Percentiles rank a stretch among this genome's conserved stretches.
phyloP scores from a whole-genome alignment of 2,113 vertebrate genomes.

The Dipodomys spectabilis region DNA sequence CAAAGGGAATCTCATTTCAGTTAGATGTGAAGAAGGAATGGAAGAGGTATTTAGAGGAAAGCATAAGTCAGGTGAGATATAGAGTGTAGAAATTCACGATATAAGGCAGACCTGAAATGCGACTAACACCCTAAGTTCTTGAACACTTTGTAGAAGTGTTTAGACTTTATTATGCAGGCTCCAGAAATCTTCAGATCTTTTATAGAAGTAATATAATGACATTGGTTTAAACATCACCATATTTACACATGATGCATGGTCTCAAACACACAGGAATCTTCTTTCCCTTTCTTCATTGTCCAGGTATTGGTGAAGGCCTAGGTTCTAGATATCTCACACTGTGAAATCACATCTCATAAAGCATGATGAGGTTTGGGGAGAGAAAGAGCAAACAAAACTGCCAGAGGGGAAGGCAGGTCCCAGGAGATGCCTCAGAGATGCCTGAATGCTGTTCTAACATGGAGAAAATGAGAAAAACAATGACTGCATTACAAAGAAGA shows the following conservation, averaged over 20 bases:
- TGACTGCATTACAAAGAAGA: slow-evolving; percentile 85
- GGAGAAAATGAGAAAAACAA: slow-evolving; percentile 85
- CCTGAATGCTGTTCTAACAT: slow-evolving; percentile 64
- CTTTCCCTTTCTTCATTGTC: neutral
- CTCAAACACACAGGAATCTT: neutral
- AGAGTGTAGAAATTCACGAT: neutral
- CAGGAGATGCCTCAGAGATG: slow-evolving; percentile 67
- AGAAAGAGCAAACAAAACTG: neutral
- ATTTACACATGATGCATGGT: neutral
- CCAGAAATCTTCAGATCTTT: neutral
- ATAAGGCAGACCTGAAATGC: rapidly evolving
- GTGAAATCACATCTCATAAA: neutral
- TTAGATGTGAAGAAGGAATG: neutral
- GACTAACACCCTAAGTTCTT: neutral
- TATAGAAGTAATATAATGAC: neutral
- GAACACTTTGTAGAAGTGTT: neutral
- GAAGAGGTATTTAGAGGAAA: neutral
- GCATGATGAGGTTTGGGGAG: neutral
- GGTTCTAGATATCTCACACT: neutral
- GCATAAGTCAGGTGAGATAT: neutral
- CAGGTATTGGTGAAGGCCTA: neutral
- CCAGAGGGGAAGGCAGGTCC: neutral
- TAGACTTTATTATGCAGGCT: neutral
- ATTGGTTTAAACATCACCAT: neutral
- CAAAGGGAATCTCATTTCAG: neutral